A percentile compares a stretch with the other conserved stretches of the same genome.
These are phyloP conservation scores for Python bivittatus DNA, from an alignment of 2,113 vertebrate genomes.

Conservation along the genomic window DNA sequence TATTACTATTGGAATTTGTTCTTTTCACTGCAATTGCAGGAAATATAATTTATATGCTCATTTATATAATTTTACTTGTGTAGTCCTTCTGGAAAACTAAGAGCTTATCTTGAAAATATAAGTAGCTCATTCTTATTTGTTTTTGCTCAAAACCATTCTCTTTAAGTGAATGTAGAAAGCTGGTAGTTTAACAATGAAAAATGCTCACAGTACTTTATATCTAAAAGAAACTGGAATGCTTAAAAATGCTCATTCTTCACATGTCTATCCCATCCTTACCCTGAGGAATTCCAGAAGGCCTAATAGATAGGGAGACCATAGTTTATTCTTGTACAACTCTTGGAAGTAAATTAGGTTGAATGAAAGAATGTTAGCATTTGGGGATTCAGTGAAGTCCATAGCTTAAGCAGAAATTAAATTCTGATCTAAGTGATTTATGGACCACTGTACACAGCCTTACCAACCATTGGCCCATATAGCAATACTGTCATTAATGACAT, in stretches of 20 bases:
- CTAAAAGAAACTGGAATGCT: neutral
- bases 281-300: neutral
- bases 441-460: neutral
- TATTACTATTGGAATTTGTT: conserved; percentile 30
- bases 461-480: neutral
- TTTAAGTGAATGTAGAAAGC: neutral
- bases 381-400: neutral
- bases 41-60: conserved; percentile 36
- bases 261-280: neutral
- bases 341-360: neutral
- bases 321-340: neutral
- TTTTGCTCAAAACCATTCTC: neutral
- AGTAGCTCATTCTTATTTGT: conserved; percentile 10
- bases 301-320: neutral
- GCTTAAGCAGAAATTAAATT: neutral
- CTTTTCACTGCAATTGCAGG: conserved; percentile 25
- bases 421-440: neutral
- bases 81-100: conserved; percentile 2
- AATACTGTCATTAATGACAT: neutral
- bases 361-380: too few relatives aligned
- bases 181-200: neutral
- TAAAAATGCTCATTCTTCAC: neutral
- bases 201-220: neutral
- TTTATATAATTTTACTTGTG: conserved; percentile 31
- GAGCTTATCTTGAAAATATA: conserved; percentile 17